Conservation (phyloP, 2,113 vertebrate species). For the Psittacula cyanocephala region DNA sequence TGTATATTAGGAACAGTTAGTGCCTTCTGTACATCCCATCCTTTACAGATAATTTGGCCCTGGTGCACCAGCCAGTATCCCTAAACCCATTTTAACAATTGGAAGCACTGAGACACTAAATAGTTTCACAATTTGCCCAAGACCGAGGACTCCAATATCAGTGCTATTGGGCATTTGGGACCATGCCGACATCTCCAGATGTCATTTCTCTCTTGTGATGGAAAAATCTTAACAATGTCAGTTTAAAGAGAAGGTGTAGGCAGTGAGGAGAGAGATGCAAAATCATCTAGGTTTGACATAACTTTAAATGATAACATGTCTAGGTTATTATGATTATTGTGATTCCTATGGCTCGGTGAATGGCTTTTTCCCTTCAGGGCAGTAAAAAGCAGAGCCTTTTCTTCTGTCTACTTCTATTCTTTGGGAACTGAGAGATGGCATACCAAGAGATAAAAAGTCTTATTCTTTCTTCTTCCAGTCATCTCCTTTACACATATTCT, state of each 20-base stretch:
- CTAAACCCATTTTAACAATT: neutral
- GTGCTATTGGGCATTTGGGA: neutral
- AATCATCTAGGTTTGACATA: neutral
- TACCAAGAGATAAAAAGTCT: neutral
- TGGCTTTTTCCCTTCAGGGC: neutral
- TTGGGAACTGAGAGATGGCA: neutral
- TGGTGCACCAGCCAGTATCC: neutral
- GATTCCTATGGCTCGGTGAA: neutral
- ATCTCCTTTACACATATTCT: neutral
- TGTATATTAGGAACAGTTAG: neutral
- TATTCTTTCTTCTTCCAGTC: neutral
- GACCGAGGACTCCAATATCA: neutral
- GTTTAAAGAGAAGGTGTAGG: neutral
- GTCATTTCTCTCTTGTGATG: neutral
- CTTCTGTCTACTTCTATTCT: neutral
- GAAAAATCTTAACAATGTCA: neutral
- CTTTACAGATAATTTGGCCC: neutral
- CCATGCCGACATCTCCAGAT: neutral
- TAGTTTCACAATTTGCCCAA: neutral
- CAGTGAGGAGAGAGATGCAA: neutral
- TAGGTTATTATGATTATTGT: neutral
- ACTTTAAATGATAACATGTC: neutral
- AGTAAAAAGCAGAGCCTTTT: neutral
- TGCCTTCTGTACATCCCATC: rapidly evolving
- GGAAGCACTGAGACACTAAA: neutral